Base-by-base conservation (phyloP, 2,888 invertebrate species). In the Cataglyphis albicans region DNA sequence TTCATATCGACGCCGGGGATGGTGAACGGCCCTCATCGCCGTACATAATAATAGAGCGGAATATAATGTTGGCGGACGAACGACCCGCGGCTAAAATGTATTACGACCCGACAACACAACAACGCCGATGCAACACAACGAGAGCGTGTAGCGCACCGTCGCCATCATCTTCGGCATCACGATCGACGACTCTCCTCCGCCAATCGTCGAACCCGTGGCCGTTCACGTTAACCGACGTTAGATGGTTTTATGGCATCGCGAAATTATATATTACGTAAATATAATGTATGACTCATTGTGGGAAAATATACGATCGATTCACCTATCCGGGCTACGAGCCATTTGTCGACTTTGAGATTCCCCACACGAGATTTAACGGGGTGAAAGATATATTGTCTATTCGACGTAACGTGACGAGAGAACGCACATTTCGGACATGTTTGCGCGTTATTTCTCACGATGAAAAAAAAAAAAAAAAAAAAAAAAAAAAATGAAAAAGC, bases 81-180 rank as follows among this genome's bases (percentile, higher is more conserved):
- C 86, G 85, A 87, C 86, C 87, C 86, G 84, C 89, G 88, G 91
- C 90, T 91, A 89, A 89, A 89, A 91, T 90, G 89, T 86, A 87
- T 90, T 88, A 86, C 86, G 73, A 57, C 59, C 74, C 68, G 55
- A 52, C 18, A 15, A 48, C 48, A 52, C 48, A 52, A 52, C 72
- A 44, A 57, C 73, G 55, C 44, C 67, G 61, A 68, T 61, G 72
- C 82, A 59, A 72, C 82, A 73, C 61, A 25, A 52, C 64, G 63
- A 41, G 65, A 72, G 73, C 61, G 44, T 35, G 73, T 52, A 52
- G 44, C 44, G 74, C 32, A 55, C 67, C 67, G 67, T 76, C 76
- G 76, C 76, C 76, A 76, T 76, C 76, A 76, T 76, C 76, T 67
- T 41, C 76, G 57, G 75, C 59, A 44, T 44, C 41, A 82, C 73